phyloP scores from a whole-genome alignment of 2,888 invertebrate species.

The Lasioglossum lativentre region DNA sequence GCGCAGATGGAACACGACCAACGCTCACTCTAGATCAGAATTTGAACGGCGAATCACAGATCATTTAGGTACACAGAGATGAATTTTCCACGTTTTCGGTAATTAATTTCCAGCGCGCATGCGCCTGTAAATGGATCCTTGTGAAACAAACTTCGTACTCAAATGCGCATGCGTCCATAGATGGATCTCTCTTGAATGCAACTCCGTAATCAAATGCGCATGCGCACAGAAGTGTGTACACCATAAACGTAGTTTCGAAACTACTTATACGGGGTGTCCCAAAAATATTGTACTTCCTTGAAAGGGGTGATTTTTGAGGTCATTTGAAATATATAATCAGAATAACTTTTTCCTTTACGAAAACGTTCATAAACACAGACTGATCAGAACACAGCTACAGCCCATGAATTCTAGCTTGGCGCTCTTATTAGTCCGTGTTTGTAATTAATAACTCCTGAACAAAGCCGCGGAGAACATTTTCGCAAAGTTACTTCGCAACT shows the following conservation, averaged over 20 bases:
- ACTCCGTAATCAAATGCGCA: neutral
- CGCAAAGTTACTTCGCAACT: no score
- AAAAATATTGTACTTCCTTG: no score
- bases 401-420: no score
- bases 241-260: neutral
- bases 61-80: neutral
- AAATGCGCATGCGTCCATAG: neutral
- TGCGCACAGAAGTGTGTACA: neutral
- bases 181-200: neutral
- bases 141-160: neutral
- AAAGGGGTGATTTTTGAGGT: no score
- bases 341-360: no score
- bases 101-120: neutral
- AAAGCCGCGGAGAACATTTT: no score
- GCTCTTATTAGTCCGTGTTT: no score
- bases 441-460: no score
- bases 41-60: neutral
- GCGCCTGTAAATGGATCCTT: neutral
- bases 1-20: conserved; percentile 34
- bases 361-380: no score
- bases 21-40: neutral
- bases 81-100: neutral
- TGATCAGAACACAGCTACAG: no score
- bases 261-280: no score
- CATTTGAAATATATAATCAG: no score